phyloP scores from a whole-genome alignment of 2,113 vertebrate species.

The Mastomys coucha region DNA sequence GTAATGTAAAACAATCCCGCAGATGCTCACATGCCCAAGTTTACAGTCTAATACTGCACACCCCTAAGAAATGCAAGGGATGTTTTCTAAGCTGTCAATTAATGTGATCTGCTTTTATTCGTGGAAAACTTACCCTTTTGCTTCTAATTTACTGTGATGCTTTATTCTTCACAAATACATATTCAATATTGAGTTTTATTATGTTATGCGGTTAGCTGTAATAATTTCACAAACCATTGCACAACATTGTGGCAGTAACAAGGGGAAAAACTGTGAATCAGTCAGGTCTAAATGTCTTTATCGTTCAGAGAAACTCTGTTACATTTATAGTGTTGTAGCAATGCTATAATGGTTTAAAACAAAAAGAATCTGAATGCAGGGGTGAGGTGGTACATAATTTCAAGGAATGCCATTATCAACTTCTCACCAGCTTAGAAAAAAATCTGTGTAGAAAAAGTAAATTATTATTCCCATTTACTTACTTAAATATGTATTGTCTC shows the following conservation, averaged over 20 bases:
- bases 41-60: not conserved
- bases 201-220: constrained; percentile 63
- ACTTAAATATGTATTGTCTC: constrained; percentile 6
- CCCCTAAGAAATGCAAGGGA: constrained; percentile 27
- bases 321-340: not conserved
- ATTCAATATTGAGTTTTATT: constrained; percentile 71
- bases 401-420: not conserved
- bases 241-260: constrained; percentile 67
- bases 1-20: not conserved
- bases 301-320: constrained; percentile 36
- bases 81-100: constrained; percentile 48
- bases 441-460: not conserved
- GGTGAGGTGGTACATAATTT: fast-evolving
- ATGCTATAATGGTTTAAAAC: not conserved
- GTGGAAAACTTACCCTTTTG: constrained; percentile 51
- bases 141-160: constrained; percentile 59
- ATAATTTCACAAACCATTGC: constrained; percentile 78
- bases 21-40: not conserved
- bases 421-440: not conserved
- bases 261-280: constrained; percentile 53
- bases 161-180: constrained; percentile 67
- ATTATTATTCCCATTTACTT: not conserved
- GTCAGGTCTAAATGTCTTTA: constrained; percentile 68
- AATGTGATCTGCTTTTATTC: constrained; percentile 60
- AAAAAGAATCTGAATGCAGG: not conserved